phyloP scores from a whole-genome alignment of 64 coral and sea anemone species.

The Cladopsammia gracilis region DNA sequence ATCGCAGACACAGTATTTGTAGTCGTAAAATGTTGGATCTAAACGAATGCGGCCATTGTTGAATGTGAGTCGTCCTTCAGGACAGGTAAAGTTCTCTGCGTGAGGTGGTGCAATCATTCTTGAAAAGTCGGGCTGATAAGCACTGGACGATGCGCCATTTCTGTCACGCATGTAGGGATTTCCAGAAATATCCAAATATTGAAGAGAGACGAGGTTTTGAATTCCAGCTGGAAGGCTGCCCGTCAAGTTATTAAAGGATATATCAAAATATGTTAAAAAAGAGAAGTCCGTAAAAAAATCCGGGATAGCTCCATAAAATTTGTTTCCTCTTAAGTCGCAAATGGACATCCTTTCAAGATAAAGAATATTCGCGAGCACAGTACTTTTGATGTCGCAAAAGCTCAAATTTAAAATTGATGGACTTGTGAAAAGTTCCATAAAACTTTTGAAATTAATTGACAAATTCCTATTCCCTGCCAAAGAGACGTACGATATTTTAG shows the following conservation, averaged over 20 bases:
- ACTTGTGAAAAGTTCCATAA: not conserved
- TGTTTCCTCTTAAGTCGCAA: conserved; percentile 37
- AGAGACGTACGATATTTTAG: not conserved
- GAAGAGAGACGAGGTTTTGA: not conserved
- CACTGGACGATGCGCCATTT: not conserved
- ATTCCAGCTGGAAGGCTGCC: conserved; percentile 33
- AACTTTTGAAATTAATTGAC: conserved; percentile 32
- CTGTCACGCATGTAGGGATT: conserved; percentile 22
- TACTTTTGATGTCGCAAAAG: conserved; percentile 35
- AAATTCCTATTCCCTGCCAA: conserved; percentile 56
- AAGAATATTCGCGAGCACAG: not conserved
- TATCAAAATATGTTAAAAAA: conserved; percentile 11
- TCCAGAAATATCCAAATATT: conserved; percentile 61
- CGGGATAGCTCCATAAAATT: conserved; percentile 34
- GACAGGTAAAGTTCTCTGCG: conserved; percentile 20
- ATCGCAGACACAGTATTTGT: conserved; percentile 37
- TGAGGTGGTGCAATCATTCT: not conserved
- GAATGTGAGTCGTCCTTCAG: conserved; percentile 18
- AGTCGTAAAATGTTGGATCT: conserved; percentile 37
- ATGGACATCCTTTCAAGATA: not conserved
- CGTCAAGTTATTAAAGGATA: conserved; percentile 34
- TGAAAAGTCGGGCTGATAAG: conserved; percentile 33
- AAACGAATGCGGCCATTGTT: conserved; percentile 34
- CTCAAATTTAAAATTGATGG: conserved; percentile 31
- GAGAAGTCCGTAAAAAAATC: not conserved